These are phyloP conservation scores for Calyptommatus sinebrachiatus DNA, from an alignment of 2,113 vertebrate genomes.

Conservation along the genomic window DNA sequence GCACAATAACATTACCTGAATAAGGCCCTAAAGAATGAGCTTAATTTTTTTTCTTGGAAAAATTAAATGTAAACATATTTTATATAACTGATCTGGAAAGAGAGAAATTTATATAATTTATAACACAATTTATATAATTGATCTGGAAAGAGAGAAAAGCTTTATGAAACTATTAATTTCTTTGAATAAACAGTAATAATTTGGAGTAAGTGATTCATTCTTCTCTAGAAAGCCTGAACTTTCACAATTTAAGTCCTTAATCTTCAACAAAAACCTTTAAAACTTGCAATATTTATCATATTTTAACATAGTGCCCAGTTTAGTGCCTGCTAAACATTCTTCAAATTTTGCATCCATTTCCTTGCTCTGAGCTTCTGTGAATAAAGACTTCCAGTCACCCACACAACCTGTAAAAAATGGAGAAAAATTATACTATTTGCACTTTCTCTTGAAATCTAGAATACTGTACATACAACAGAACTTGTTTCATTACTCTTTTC, in stretches of 20 bases:
- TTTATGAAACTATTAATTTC: neutral
- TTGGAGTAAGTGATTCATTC: neutral
- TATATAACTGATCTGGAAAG: neutral
- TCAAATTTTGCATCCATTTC: conserved; percentile 79
- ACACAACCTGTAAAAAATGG: conserved; percentile 57
- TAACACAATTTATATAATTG: neutral
- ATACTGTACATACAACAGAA: neutral
- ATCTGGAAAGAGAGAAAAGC: neutral
- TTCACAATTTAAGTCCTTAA: neutral
- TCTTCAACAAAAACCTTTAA: conserved; percentile 10
- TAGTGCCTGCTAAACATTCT: conserved; percentile 64
- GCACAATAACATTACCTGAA: neutral
- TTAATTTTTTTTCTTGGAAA: too few species aligned
- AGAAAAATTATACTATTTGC: accelerated
- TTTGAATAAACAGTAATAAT: neutral
- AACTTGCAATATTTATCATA: conserved; percentile 62
- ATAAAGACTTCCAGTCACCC: conserved; percentile 74
- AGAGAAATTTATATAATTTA: neutral
- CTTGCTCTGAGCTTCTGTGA: conserved; percentile 68
- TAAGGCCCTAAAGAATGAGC: too few species aligned
- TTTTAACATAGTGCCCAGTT: conserved; percentile 66
- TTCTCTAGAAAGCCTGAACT: neutral
- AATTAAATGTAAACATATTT: neutral
- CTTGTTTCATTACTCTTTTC: too few species aligned
- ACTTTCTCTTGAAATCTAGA: neutral